Base-by-base conservation (phyloP, 23 tunicate species). In the Oikopleura dioica region DNA sequence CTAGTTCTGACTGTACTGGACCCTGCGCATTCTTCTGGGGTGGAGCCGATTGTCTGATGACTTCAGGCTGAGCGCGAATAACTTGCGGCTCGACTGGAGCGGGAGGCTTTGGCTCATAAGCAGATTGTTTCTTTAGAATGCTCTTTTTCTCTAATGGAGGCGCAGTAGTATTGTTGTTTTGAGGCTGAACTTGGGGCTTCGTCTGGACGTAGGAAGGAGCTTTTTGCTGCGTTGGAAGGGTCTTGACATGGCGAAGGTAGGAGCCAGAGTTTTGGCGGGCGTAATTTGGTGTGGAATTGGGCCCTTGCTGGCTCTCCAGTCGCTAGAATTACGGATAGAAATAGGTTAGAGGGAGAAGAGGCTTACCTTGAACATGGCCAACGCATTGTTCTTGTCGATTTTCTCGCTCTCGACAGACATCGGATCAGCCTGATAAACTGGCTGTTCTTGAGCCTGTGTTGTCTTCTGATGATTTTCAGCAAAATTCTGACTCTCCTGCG, bases 291-390 rank as follows among this genome's bases (percentile, higher is more conserved):
- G 21, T 44, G 55, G 21, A 44, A 44, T 9, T 44, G 55, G 55
- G 55, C 16, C 55, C 21, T 44, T 44, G 55, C n/a, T n/a, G n/a
- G n/a, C n/a, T n/a, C n/a, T n/a, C n/a, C n/a, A n/a, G n/a, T n/a
- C n/a, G n/a, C n/a, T n/a, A n/a, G n/a, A n/a, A n/a, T n/a, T n/a
- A n/a, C n/a, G n/a, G n/a, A n/a, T n/a, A n/a, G n/a, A 44, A 44
- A 44, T 44, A 9, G 55, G 55, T 44, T 44, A 9, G 9, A 44
- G 21, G 9, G 55, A 44, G 4, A 23, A 23, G 26, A 16, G 29
- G n/a, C n/a, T n/a, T 63, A 12, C 72, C 72, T 63, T 63, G 33
- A 63, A 63, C 29, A 63, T 23, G 5, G 72, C 72, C 30, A 63
- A 31, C 32, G 72, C 72, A 2, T 4, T 16, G 33, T 28, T 63